phyloP scores from a whole-genome alignment of 1,140 invertebrate genomes.

The Limonius californicus region DNA sequence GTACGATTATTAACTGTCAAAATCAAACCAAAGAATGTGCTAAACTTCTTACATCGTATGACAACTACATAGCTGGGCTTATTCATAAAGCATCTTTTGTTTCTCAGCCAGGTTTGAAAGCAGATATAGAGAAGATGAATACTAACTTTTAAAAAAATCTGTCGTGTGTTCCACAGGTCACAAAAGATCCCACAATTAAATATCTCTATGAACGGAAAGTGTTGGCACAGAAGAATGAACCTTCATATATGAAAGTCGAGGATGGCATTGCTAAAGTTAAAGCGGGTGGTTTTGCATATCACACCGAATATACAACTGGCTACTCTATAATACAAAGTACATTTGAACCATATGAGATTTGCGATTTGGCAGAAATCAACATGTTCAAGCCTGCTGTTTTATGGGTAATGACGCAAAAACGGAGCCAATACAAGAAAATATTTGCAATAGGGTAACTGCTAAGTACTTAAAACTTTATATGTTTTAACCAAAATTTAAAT shows the following conservation, averaged over 20 bases:
- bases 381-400: conserved; percentile 24
- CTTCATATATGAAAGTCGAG: neutral
- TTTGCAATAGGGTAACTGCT: neutral
- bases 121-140: no score
- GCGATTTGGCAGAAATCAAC: conserved; percentile 38
- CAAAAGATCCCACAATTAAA: no score
- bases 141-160: no score
- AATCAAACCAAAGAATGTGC: no score
- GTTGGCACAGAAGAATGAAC: no score
- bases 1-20: no score
- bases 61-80: no score
- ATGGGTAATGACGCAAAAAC: neutral
- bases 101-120: no score
- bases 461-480: neutral
- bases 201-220: no score
- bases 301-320: conserved; percentile 34
- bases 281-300: conserved; percentile 37
- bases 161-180: no score
- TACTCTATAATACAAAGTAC: conserved; percentile 39
- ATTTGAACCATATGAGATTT: conserved; percentile 35
- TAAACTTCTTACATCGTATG: no score
- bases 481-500: neutral
- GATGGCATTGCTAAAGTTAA: conserved; percentile 33
- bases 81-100: no score
- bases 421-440: neutral